Conservation (phyloP, 2,888 invertebrate genomes). For the Cyclophora albipunctata region DNA sequence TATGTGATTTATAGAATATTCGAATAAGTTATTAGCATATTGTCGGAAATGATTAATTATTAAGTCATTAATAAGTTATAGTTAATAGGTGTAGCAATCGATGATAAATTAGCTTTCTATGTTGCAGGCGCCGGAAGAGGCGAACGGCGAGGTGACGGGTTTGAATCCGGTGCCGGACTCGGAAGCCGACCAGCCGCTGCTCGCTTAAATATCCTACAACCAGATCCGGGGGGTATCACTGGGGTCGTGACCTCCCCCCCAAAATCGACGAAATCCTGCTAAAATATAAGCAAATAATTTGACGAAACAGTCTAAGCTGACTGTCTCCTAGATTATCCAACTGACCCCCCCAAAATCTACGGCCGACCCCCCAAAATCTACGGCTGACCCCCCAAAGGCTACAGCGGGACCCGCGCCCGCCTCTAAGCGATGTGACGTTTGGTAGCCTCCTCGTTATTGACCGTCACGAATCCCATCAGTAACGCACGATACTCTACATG, state of each 20-base stretch:
- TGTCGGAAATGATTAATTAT: neutral
- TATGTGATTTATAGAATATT: too few species aligned
- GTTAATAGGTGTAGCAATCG: too few species aligned
- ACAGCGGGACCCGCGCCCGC: too few species aligned
- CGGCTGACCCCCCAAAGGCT: too few species aligned
- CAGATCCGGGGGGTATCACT: neutral
- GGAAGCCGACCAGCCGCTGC: neutral
- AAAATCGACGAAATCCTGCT: too few species aligned
- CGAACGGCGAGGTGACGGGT: neutral
- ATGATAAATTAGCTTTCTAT: neutral
- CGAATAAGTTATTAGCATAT: too few species aligned
- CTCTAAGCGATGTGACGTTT: conserved; percentile 2
- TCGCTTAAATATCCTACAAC: neutral
- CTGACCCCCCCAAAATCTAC: too few species aligned
- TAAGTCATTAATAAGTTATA: neutral
- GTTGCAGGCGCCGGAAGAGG: neutral
- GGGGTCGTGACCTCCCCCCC: neutral
- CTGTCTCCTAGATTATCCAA: too few species aligned
- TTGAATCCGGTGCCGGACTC: neutral
- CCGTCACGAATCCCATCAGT: conserved; percentile 15
- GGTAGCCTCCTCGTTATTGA: conserved; percentile 7
- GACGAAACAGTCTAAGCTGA: too few species aligned
- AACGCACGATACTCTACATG: conserved; percentile 8
- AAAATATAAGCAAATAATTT: too few species aligned
- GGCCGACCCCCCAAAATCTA: too few species aligned